Evolutionary conservation across 1,140 invertebrate genomes (phyloP).

Genomic region (Aphis gossypii): DNA sequence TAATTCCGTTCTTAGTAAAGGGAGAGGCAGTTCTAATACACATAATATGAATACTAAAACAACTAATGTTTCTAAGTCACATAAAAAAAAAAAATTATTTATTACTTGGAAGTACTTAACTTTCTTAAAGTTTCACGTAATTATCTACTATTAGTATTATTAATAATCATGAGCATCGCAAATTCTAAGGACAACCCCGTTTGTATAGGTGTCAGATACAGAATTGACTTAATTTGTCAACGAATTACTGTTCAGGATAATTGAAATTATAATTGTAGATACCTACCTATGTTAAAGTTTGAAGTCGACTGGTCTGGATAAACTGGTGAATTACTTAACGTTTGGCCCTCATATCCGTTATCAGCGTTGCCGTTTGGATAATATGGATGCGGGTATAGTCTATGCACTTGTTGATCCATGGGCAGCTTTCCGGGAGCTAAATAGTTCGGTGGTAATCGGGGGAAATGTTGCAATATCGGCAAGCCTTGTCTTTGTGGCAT

Average conservation of each 20-base stretch:
- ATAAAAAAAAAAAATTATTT: too few species aligned
- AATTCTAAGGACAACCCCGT: neutral
- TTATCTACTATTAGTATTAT: too few species aligned
- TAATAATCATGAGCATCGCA: too few species aligned
- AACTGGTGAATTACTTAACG: neutral
- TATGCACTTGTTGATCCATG: neutral
- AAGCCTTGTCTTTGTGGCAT: neutral
- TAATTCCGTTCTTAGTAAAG: too few species aligned
- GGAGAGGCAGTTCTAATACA: too few species aligned
- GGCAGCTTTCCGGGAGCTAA: rapidly evolving
- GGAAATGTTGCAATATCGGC: neutral
- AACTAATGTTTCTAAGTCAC: too few species aligned
- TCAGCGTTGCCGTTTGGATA: neutral
- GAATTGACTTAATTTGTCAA: neutral
- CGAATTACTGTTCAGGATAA: neutral
- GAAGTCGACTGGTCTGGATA: neutral
- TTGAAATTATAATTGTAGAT: neutral
- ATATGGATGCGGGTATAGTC: neutral
- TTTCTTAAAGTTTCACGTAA: too few species aligned
- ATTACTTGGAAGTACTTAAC: too few species aligned
- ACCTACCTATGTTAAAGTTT: neutral
- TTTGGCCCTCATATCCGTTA: neutral
- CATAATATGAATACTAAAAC: too few species aligned
- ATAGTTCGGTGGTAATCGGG: neutral
- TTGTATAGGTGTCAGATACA: neutral